A percentile compares a stretch with the other conserved stretches of the same genome.
These are phyloP conservation scores for Teleopsis dalmanni DNA, from an alignment of 1,140 invertebrate genomes.

Conservation along the genomic window DNA sequence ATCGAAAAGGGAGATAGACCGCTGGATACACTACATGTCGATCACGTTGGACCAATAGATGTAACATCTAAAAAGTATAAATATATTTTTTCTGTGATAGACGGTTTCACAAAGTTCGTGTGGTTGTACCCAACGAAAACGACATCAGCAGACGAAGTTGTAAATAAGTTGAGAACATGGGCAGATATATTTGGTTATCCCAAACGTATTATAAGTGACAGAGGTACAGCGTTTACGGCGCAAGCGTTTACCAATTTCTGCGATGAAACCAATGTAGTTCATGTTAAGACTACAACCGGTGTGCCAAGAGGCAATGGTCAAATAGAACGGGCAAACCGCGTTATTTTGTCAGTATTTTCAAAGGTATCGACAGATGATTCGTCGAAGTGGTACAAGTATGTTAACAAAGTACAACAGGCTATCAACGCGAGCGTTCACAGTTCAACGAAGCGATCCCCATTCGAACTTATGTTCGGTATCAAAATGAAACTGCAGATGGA, in stretches of 20 bases:
- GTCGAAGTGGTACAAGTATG: neutral
- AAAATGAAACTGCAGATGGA: no score
- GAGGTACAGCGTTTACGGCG: neutral
- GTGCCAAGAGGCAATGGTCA: conserved; percentile 24
- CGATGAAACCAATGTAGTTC: conserved; percentile 21
- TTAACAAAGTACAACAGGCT: neutral
- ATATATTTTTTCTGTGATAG: conserved; percentile 37
- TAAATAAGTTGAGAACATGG: conserved; percentile 8
- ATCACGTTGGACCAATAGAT: conserved; percentile 31
- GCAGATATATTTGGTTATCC: conserved; percentile 7
- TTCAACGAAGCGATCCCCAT: neutral
- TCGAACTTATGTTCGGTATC: conserved; percentile 2
- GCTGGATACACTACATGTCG: conserved; percentile 18
- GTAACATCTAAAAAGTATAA: conserved; percentile 38
- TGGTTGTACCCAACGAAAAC: conserved; percentile 27
- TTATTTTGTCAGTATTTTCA: conserved; percentile 21
- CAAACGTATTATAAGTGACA: neutral
- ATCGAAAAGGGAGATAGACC: conserved; percentile 28
- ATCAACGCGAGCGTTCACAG: neutral
- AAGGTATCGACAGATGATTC: conserved; percentile 15
- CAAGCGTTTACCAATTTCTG: conserved; percentile 13
- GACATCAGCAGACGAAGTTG: conserved; percentile 8
- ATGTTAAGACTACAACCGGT: conserved; percentile 26
- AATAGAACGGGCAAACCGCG: conserved; percentile 23
- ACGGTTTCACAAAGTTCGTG: conserved; percentile 42